Evolutionary conservation across 2,113 vertebrate species (phyloP).

Genomic region (Corydoras sp.): DNA sequence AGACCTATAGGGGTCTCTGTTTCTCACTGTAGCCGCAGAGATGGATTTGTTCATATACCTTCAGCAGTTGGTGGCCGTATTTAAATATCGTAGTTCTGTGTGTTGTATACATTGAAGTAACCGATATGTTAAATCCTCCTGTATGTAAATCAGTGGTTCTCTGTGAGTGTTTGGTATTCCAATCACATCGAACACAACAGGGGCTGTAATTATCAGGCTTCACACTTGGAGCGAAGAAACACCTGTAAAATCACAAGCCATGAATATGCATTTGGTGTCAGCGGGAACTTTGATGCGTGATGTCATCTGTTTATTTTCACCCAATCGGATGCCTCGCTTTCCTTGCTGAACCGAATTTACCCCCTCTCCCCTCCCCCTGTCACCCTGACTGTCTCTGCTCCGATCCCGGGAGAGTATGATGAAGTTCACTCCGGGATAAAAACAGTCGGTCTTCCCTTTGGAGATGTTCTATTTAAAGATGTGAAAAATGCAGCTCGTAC

Average conservation of each 20-base stretch:
- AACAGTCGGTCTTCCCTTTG: neutral
- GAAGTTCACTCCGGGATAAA: constrained; percentile 34
- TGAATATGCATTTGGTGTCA: constrained; percentile 1
- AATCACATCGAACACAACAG: no score
- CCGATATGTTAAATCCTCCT: no score
- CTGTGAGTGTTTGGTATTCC: no score
- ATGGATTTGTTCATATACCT: no score
- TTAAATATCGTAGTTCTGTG: no score
- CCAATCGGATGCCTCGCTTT: constrained; percentile 12
- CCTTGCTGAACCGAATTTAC: constrained; percentile 27
- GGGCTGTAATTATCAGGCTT: neutral
- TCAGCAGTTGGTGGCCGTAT: no score
- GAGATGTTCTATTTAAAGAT: constrained; percentile 27
- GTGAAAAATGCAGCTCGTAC: neutral
- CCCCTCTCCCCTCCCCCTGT: neutral
- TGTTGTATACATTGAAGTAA: no score
- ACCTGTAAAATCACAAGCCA: neutral
- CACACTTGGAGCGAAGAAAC: neutral
- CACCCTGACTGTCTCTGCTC: constrained; percentile 9
- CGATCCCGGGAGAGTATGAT: constrained; percentile 29
- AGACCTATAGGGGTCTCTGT: no score
- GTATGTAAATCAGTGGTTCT: no score
- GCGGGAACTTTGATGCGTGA: constrained; percentile 4
- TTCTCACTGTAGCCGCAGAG: no score
- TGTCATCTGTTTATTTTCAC: constrained; percentile 17